A percentile compares a stretch with the other conserved stretches of the same genome.
phyloP scores from a whole-genome alignment of 2,113 vertebrate species.

The Neomonachus schauinslandi region DNA sequence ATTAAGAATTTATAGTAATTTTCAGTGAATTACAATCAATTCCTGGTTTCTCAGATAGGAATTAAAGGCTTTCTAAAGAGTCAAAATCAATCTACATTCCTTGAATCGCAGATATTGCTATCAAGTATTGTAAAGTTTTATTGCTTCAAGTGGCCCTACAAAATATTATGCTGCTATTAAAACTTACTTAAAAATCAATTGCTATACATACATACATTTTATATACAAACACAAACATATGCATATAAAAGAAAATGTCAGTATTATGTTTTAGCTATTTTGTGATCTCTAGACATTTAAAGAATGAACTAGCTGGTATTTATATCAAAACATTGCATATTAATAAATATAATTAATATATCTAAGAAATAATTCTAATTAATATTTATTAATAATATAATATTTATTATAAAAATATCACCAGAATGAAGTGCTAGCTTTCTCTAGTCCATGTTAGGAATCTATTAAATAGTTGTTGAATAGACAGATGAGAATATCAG shows the following conservation, averaged over 20 bases:
- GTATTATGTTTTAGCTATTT: neutral
- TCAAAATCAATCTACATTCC: neutral
- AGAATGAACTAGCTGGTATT: neutral
- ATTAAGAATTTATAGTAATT: constrained; percentile 21
- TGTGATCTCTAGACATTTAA: neutral
- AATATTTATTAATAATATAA: neutral
- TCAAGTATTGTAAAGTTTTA: neutral
- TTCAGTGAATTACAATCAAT: neutral
- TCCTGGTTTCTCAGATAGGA: neutral
- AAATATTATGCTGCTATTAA: neutral
- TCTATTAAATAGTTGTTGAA: neutral
- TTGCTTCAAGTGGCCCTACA: neutral
- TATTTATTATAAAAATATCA: neutral
- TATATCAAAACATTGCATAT: neutral
- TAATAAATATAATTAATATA: neutral
- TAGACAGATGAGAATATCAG: neutral
- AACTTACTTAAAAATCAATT: neutral
- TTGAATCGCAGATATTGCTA: neutral
- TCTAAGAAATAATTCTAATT: neutral
- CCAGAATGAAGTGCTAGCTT: neutral
- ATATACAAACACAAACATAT: neutral
- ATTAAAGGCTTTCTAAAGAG: neutral
- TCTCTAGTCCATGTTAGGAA: neutral
- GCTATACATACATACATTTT: neutral
- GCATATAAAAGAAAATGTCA: neutral